A percentile compares a stretch with the other conserved stretches of the same genome.
These are phyloP conservation scores for Ascidia mentula DNA, from an alignment of 23 tunicate species.

Conservation along the genomic window DNA sequence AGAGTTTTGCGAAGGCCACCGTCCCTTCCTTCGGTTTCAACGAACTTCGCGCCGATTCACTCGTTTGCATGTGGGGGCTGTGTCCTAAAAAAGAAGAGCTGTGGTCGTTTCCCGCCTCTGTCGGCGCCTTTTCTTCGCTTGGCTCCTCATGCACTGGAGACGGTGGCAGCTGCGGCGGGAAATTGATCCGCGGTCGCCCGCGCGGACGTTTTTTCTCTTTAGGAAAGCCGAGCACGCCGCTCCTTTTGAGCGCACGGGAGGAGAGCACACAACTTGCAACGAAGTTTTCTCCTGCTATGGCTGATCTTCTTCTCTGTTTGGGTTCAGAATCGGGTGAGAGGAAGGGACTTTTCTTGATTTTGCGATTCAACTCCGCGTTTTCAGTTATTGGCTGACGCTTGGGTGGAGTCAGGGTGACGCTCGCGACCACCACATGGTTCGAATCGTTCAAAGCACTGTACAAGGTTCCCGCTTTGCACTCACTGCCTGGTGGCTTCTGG, in stretches of 20 bases:
- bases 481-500: neutral
- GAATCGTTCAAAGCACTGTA: slow-evolving; percentile 31
- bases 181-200: neutral
- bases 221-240: neutral
- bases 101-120: slow-evolving; percentile 6
- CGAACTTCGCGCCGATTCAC: neutral
- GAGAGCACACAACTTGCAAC: slow-evolving; percentile 71
- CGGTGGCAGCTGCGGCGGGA: slow-evolving; percentile 8
- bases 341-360: neutral
- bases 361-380: neutral
- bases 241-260: slow-evolving; percentile 16
- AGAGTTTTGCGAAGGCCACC: slow-evolving; percentile 52
- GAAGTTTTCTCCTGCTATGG: slow-evolving; percentile 78
- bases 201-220: slow-evolving; percentile 1
- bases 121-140: neutral
- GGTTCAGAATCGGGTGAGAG: slow-evolving; percentile 13
- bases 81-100: slow-evolving; percentile 80
- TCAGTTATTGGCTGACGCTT: neutral
- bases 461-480: neutral
- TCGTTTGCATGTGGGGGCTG: slow-evolving; percentile 93
- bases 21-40: slow-evolving; percentile 14
- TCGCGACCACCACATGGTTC: slow-evolving; percentile 46
- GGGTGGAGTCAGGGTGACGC: slow-evolving; percentile 37
- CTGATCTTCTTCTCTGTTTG: slow-evolving; percentile 61
- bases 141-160: neutral